Evolutionary conservation across 2,113 vertebrate species (phyloP).

Genomic region (Sialia sialis): DNA sequence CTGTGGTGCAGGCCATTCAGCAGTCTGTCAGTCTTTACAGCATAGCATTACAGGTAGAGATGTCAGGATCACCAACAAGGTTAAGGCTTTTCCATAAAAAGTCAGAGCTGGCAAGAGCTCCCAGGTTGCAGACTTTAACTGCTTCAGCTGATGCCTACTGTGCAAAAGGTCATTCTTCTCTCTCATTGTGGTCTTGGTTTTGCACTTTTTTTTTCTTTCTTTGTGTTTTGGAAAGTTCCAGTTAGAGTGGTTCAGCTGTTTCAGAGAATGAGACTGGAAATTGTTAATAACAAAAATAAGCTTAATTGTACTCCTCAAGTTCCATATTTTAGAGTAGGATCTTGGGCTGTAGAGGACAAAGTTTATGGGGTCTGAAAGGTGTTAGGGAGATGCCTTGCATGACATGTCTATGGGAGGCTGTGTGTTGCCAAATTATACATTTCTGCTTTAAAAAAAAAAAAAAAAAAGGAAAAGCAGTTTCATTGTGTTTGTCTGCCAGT

Average conservation of each 20-base stretch:
- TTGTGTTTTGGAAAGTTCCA: slow-evolving; percentile 17
- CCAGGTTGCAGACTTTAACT: not conserved
- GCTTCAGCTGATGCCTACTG: not conserved
- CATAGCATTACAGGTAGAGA: not conserved
- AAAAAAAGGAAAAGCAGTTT: not conserved
- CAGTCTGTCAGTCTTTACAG: not conserved
- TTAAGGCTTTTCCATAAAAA: not conserved
- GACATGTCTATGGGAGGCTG: not conserved
- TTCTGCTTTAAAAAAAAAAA: not conserved
- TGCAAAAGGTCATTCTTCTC: not conserved
- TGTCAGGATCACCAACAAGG: not conserved
- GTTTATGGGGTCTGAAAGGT: not conserved
- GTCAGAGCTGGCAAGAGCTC: not conserved
- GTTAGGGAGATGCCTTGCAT: not conserved
- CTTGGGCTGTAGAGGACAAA: not conserved
- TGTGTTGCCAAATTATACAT: not conserved
- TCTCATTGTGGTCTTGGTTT: not conserved
- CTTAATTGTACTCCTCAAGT: not conserved
- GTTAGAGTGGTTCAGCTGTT: not conserved
- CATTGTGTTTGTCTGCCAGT: not conserved
- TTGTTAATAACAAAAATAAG: slow-evolving; percentile 13
- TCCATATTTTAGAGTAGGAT: not conserved
- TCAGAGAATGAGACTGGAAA: not conserved
- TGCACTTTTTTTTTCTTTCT: not conserved
- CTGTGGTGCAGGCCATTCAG: not conserved